Base-by-base conservation (phyloP, 2,113 vertebrate genomes). In the Toxotes chatareus region DNA sequence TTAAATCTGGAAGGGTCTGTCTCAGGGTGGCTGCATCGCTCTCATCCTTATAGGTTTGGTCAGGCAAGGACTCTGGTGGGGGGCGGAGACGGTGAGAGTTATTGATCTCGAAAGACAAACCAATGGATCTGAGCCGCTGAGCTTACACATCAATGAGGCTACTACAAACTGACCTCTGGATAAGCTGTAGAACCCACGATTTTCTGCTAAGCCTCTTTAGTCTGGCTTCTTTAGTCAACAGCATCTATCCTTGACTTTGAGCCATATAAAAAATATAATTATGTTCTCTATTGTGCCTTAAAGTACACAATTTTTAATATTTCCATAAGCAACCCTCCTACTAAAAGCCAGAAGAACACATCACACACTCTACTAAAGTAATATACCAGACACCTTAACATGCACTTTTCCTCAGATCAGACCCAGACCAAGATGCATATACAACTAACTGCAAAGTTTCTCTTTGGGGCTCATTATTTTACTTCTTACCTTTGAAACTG, bases 1-100 rank as follows among this genome's bases (percentile, higher is more conserved):
- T 97, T 90, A 97, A 94, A 92, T 99, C 98, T 23, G 98, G 97
- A 89, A 97, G 96, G 92, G 97, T 97, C 82, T 97, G 98, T 96
- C 97, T 96, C 91, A 97, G 95, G 89, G 97, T 97, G 95, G 97
- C 95, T 56, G 97, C 95, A 0, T 97, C 97, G 67, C 97, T 98
- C 92, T 97, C 96, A 14, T 98, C 97, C 92, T 94, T 96, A 86
- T 82, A 94, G 13, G 93, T 92, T 59, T 91, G 95, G 14, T 97
- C 97, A 70, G 91, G 96, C 65, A 90, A 93, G 76, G 92, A 93
- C 89, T 97, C 98, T 99, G 85, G 47, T 47, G 76, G 53, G 55
- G 10, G 42, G 42, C 27, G 66, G 36, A 13, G 6, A 42, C 5
- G 36, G 51, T 38, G 47, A 77, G 19, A 31, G 72, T 78, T 83